Base-by-base conservation (phyloP, 2,113 vertebrate species). In the Lampris megalopsis region DNA sequence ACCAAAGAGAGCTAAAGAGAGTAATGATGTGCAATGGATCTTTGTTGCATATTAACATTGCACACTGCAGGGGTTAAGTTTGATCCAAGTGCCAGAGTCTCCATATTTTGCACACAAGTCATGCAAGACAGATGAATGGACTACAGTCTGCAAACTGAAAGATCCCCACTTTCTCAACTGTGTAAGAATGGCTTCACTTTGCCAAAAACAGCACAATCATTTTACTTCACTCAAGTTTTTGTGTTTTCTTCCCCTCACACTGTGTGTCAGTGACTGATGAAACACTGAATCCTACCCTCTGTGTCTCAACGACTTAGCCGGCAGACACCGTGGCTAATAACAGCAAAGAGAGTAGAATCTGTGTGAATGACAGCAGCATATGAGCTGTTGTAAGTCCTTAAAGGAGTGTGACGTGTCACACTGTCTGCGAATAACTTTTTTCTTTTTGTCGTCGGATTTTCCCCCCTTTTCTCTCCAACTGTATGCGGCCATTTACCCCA, bases 141-240 rank as follows among this genome's bases (percentile, higher is more conserved):
- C 38, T 41, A 71, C 4, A 43, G 41, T 52, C 11, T 52, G 49
- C 49, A 52, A 6, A 10, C 36, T 42, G 9, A 43, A 40, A 40
- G 43, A 54, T 49, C 54, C 41, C 10, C 40, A 41, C 40, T 76
- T 5, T 13, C 4, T 42, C 9, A 52, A 74, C 73, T 69, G 54
- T 42, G 54, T 9, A 64, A 9, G 45, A 41, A 59, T 42, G 63
- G 40, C 42, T 76, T 48, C 11, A 43, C 41, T 54, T 35, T 49
- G 41, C 73, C 65, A 65, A 37, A 63, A 41, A 53, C 40, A 45
- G 68, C 50, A 57, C 13, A 35, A 64, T 65, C 9, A 74, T 24
- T 36, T 10, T 68, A 50, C 43, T 24, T 24, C 24, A 24, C 24
- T 24, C 24, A 24, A 24, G 24, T 24, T 24, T 24, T 24, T 24